phyloP scores from a whole-genome alignment of 2,797 vertebrate genomes.

The Sus cebifrons region DNA sequence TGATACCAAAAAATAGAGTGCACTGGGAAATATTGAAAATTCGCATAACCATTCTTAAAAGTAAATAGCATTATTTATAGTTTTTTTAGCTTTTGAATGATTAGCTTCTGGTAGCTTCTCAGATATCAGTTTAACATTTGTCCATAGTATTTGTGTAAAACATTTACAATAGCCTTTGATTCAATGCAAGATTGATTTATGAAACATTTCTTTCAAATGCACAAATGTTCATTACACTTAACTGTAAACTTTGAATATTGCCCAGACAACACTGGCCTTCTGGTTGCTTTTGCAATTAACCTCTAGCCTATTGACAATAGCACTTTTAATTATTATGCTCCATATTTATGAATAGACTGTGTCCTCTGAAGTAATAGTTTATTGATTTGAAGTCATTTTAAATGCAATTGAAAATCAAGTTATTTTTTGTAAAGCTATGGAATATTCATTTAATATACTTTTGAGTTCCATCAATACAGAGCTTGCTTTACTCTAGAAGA shows the following conservation, averaged over 20 bases:
- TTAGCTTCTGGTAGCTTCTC: neutral
- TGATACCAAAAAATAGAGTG: neutral
- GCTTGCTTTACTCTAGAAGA: neutral
- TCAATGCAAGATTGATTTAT: constrained; percentile 67
- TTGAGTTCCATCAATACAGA: constrained; percentile 44
- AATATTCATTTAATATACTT: constrained; percentile 69
- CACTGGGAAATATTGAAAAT: neutral
- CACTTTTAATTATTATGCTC: constrained; percentile 71
- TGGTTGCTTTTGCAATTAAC: constrained; percentile 72
- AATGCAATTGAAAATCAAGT: constrained; percentile 66
- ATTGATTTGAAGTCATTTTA: constrained; percentile 74
- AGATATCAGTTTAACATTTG: constrained; percentile 22
- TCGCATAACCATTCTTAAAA: constrained; percentile 17
- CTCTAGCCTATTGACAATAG: constrained; percentile 43
- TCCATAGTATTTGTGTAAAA: constrained; percentile 7
- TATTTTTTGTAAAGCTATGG: constrained; percentile 65
- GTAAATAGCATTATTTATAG: neutral
- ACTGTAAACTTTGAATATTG: constrained; percentile 65
- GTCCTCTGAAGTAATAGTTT: constrained; percentile 65
- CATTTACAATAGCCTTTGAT: neutral
- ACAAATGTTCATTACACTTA: constrained; percentile 44
- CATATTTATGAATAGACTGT: constrained; percentile 71
- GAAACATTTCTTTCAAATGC: constrained; percentile 46
- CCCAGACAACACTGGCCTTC: constrained; percentile 11
- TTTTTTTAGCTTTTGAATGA: constrained; percentile 25